Evolutionary conservation across 2,113 vertebrate genomes (phyloP).

Genomic region (Stegostoma tigrinum): DNA sequence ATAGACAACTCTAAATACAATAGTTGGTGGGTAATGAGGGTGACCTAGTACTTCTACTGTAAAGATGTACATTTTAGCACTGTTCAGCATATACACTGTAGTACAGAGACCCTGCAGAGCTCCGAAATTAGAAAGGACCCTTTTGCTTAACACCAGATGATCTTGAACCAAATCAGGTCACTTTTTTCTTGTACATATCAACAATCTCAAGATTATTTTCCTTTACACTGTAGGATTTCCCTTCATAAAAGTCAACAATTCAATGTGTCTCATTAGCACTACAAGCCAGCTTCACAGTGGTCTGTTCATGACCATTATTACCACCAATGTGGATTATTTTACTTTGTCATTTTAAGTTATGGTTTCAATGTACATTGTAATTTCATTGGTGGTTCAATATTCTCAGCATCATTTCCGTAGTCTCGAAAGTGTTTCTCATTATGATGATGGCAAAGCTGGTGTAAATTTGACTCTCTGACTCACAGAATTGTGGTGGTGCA

Average conservation of each 20-base stretch:
- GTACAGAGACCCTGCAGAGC: neutral
- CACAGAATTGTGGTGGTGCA: too few species aligned
- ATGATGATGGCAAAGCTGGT: neutral
- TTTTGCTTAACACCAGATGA: neutral
- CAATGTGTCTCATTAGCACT: neutral
- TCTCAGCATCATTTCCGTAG: neutral
- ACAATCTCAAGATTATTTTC: neutral
- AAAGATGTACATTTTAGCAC: neutral
- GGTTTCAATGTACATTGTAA: neutral
- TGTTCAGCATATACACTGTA: neutral
- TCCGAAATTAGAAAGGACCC: neutral
- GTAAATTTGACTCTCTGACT: neutral
- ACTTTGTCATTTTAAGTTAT: neutral
- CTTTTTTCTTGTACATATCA: neutral
- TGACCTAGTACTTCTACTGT: neutral
- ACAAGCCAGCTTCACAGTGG: neutral
- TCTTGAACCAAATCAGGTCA: neutral
- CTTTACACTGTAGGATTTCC: neutral
- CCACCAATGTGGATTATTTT: neutral
- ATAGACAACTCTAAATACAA: neutral
- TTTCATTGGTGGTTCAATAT: neutral
- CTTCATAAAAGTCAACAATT: neutral
- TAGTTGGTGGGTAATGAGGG: neutral
- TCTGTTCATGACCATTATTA: neutral
- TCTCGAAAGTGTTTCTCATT: neutral